Conservation (phyloP, 2,113 vertebrate genomes). For the Ciconia maguari region DNA sequence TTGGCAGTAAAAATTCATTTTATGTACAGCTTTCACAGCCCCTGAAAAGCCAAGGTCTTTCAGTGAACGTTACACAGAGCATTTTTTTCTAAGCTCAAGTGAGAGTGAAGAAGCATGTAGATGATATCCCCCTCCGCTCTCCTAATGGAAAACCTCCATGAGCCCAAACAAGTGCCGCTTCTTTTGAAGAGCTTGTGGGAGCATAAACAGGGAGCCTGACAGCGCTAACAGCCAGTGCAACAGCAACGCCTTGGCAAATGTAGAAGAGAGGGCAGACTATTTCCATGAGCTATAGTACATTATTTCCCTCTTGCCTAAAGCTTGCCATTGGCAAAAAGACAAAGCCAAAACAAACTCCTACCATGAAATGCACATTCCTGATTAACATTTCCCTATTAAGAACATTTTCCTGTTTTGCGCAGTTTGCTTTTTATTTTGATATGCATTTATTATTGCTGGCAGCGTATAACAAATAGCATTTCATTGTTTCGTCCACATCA, state of each 20-base stretch:
- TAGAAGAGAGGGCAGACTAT: neutral
- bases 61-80: neutral
- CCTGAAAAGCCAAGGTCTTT: constrained; percentile 35
- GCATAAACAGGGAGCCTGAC: neutral
- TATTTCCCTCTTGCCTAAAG: neutral
- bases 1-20: constrained; percentile 44
- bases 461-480: neutral
- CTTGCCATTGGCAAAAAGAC: constrained; percentile 16
- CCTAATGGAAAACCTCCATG: neutral
- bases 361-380: neutral
- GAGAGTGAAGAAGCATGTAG: neutral
- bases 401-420: neutral
- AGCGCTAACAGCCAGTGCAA: neutral
- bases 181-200: neutral
- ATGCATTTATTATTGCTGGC: neutral
- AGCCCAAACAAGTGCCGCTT: neutral
- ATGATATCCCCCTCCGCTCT: accelerated
- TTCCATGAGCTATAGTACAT: neutral
- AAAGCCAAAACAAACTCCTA: neutral
- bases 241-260: neutral
- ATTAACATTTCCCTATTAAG: neutral
- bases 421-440: neutral
- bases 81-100: neutral
- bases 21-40: neutral
- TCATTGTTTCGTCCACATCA: neutral